phyloP scores from a whole-genome alignment of 1,140 invertebrate genomes.

The Nephotettix cincticeps region DNA sequence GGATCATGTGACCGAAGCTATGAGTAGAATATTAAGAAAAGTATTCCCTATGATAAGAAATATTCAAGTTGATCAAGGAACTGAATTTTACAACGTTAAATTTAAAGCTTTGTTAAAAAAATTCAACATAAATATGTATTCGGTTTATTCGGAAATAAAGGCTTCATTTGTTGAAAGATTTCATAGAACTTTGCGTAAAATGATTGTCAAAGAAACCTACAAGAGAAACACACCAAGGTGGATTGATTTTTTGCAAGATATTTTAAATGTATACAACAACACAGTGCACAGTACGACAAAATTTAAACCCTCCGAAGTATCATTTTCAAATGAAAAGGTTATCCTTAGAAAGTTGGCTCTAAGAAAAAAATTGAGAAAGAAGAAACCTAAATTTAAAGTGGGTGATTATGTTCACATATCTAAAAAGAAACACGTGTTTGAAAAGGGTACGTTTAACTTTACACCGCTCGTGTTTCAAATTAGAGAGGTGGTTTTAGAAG shows the following conservation, averaged over 20 bases:
- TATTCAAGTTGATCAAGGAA: slow-evolving; percentile 41
- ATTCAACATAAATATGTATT: slow-evolving; percentile 45
- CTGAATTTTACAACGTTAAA: slow-evolving; percentile 41
- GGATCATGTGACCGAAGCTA: slow-evolving; percentile 35
- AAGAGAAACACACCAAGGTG: slow-evolving; percentile 34
- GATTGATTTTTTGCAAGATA: slow-evolving; percentile 34
- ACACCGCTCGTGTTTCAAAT: no score
- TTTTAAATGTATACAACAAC: slow-evolving; percentile 47
- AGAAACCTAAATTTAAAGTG: not conserved
- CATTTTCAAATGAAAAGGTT: not conserved
- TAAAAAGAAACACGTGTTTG: no score
- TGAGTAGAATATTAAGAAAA: slow-evolving; percentile 8
- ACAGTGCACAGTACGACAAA: slow-evolving; percentile 18
- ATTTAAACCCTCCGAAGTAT: not conserved
- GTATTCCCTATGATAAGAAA: not conserved
- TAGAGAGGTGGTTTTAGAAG: no score
- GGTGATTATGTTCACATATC: not conserved
- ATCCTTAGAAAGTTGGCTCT: no score
- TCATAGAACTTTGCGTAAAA: slow-evolving; percentile 46
- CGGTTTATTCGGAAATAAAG: slow-evolving; percentile 45
- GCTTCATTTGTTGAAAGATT: slow-evolving; percentile 48
- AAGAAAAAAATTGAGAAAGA: no score
- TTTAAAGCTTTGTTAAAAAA: slow-evolving; percentile 41
- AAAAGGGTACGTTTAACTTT: no score
- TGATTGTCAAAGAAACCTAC: slow-evolving; percentile 46